phyloP scores from a whole-genome alignment of 2,888 invertebrate genomes.

The Platycheirus rosarum region DNA sequence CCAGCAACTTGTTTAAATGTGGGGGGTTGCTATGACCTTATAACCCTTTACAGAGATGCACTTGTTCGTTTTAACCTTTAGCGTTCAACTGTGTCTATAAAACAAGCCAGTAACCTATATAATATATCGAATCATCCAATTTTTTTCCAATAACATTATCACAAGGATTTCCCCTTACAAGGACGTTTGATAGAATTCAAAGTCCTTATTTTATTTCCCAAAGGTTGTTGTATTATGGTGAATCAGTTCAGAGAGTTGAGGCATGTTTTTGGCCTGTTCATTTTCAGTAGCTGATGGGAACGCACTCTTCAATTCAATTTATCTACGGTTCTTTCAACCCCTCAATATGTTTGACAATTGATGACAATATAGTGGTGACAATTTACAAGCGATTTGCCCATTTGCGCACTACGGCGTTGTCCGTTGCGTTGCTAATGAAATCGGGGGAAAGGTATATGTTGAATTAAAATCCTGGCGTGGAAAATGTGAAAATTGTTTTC shows the following conservation, averaged over 20 bases:
- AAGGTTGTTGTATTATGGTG: constrained; percentile 57
- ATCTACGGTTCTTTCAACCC: constrained; percentile 39
- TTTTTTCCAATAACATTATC: too few relatives aligned
- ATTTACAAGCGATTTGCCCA: constrained; percentile 57
- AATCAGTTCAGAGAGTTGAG: constrained; percentile 23
- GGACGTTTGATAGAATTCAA: constrained; percentile 44
- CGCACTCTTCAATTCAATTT: constrained; percentile 45
- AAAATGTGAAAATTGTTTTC: constrained; percentile 51
- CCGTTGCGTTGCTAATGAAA: constrained; percentile 45
- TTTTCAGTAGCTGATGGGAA: constrained; percentile 30
- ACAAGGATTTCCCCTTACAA: too few relatives aligned
- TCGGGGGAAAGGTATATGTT: neutral
- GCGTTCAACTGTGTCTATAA: constrained; percentile 1
- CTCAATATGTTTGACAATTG: constrained; percentile 63
- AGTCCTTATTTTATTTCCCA: constrained; percentile 48
- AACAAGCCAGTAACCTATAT: neutral
- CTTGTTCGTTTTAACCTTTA: constrained; percentile 28
- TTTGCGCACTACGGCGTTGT: too few relatives aligned
- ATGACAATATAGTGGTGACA: constrained; percentile 38
- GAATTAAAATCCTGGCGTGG: constrained; percentile 56
- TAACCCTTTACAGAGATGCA: constrained; percentile 46
- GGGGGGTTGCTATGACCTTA: constrained; percentile 51
- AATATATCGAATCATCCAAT: too few relatives aligned
- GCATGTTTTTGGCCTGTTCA: constrained; percentile 48
- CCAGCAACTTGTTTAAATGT: constrained; percentile 6